Conservation (phyloP, 1,140 invertebrate species). For the Macrobrachium nipponense region DNA sequence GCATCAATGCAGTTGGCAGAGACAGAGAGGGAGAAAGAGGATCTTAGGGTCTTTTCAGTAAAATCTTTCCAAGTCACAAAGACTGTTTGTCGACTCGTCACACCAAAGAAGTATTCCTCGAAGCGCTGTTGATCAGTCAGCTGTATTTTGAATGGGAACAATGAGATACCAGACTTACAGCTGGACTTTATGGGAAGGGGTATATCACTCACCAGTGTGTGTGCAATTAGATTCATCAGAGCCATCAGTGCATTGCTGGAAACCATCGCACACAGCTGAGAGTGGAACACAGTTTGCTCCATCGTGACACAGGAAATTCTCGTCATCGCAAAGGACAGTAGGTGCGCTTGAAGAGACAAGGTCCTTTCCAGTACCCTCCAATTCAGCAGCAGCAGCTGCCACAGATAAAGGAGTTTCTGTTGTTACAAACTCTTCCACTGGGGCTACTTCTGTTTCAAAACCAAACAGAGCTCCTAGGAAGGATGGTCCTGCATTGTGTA, state of each 20-base stretch:
- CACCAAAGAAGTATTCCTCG: no score
- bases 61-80: no score
- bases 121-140: no score
- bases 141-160: no score
- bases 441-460: background rate
- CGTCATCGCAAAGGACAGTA: constrained; percentile 70
- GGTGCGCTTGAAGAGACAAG: constrained; percentile 31
- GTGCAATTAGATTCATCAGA: constrained; percentile 77
- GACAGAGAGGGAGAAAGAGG: no score
- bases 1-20: no score
- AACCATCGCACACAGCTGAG: constrained; percentile 77
- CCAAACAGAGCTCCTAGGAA: background rate
- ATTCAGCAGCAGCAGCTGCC: background rate
- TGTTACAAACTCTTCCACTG: background rate
- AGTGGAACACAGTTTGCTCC: constrained; percentile 74
- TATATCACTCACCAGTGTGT: constrained; percentile 67
- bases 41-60: no score
- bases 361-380: background rate
- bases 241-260: constrained; percentile 75
- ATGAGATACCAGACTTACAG: no score
- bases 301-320: constrained; percentile 76
- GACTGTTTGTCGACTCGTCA: no score
- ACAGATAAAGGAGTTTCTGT: background rate
- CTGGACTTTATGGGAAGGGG: no score
- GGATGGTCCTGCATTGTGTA: background rate